Percentiles rank a stretch among this genome's conserved stretches.
Conservation (phyloP, 2,797 vertebrate species). For the Emys orbicularis region DNA sequence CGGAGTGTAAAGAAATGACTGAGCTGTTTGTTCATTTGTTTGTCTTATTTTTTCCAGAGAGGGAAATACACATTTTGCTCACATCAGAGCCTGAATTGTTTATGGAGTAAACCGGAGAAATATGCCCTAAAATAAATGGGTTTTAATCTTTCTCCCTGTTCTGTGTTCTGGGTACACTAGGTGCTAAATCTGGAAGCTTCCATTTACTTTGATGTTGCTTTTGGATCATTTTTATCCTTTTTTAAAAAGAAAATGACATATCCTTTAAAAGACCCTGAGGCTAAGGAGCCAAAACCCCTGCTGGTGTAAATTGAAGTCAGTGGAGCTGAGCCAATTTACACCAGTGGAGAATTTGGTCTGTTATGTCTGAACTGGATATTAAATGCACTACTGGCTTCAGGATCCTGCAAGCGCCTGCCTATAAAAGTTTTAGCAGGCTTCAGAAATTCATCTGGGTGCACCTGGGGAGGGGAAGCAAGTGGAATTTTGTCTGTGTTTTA, state of each 20-base stretch:
- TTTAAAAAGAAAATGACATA: not conserved
- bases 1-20: not conserved
- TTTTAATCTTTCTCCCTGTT: slow-evolving; percentile 9
- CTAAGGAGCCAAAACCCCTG: not conserved
- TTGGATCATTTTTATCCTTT: slow-evolving; percentile 28
- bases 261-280: not conserved
- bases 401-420: not conserved
- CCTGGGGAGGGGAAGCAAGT: accelerated
- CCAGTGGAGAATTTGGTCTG: not conserved
- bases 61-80: slow-evolving; percentile 42
- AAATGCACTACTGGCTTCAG: accelerated
- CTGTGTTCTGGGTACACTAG: not conserved
- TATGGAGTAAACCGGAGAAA: not conserved
- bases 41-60: slow-evolving; percentile 24
- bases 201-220: not conserved
- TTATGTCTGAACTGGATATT: accelerated
- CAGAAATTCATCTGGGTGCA: not conserved
- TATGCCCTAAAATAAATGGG: not conserved
- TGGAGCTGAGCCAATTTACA: not conserved
- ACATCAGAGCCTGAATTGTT: not conserved
- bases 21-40: slow-evolving; percentile 40
- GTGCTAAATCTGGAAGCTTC: slow-evolving; percentile 7
- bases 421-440: not conserved
- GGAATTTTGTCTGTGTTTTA: not conserved
- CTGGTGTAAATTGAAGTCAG: not conserved